Evolutionary conservation across 2,888 invertebrate species (phyloP).

Genomic region (Chalcosyrphus nemorum): DNA sequence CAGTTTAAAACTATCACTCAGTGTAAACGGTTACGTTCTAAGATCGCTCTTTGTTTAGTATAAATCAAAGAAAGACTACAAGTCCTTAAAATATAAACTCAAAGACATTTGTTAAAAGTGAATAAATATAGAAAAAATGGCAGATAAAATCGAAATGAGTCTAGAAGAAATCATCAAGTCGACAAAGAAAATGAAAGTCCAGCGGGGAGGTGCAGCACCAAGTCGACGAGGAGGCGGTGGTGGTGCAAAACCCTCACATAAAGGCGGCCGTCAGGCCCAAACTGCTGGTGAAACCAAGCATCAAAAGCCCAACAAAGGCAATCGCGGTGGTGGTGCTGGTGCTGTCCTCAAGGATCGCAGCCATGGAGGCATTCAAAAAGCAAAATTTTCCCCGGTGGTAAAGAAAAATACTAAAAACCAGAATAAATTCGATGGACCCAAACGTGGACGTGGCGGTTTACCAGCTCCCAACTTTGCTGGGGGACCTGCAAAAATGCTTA

Average conservation of each 20-base stretch:
- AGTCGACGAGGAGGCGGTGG: constrained; percentile 83
- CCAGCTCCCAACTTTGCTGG: constrained; percentile 82
- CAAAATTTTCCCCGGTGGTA: constrained; percentile 77
- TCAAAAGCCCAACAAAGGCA: constrained; percentile 81
- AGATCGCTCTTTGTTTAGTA: no score
- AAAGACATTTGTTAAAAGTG: no score
- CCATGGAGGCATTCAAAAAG: constrained; percentile 86
- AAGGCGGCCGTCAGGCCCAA: constrained; percentile 83
- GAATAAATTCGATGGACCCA: constrained; percentile 94
- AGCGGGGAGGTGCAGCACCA: constrained; percentile 85
- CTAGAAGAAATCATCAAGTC: constrained; percentile 98
- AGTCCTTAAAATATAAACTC: no score
- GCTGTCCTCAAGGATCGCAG: constrained; percentile 88
- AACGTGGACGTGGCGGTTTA: constrained; percentile 79
- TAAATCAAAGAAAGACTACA: no score
- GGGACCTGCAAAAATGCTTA: constrained; percentile 93
- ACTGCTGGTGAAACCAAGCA: constrained; percentile 81
- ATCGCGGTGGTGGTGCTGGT: constrained; percentile 81
- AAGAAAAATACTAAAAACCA: constrained; percentile 91
- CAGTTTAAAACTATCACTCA: no score
- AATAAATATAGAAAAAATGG: constrained; percentile 87
- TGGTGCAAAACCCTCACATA: constrained; percentile 83
- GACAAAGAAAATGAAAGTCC: constrained; percentile 84
- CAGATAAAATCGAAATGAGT: constrained; percentile 98
- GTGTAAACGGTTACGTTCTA: no score